Percentiles rank a stretch among this genome's conserved stretches.
These are phyloP conservation scores for Drosophila insularis DNA, from an alignment of 1,140 invertebrate species.

Conservation along the genomic window DNA sequence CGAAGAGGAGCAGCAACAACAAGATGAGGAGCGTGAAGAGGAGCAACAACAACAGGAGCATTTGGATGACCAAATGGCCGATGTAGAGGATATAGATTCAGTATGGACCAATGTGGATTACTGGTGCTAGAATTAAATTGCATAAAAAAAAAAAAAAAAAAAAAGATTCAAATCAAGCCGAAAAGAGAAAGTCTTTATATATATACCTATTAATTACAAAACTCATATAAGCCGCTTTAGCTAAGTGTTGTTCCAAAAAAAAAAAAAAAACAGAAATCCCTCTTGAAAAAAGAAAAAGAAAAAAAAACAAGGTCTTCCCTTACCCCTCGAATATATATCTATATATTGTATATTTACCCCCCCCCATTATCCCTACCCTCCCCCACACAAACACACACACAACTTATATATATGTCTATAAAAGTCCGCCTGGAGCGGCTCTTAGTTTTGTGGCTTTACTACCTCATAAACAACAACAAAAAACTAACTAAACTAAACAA, in stretches of 20 bases:
- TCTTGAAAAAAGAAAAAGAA: conserved; percentile 31
- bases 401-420: not conserved
- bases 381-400: not conserved
- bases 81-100: conserved; percentile 47
- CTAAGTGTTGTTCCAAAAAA: conserved; percentile 21
- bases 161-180: not conserved
- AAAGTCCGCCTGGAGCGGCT: conserved; percentile 54
- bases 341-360: conserved; percentile 5
- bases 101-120: conserved; percentile 69
- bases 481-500: conserved; percentile 45
- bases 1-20: conserved; percentile 3
- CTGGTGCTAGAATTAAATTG: conserved; percentile 52
- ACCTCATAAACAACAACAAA: conserved; percentile 58
- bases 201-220: not conserved
- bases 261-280: conserved; percentile 4
- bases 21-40: not conserved
- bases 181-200: conserved; percentile 1
- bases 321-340: conserved; percentile 58
- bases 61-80: conserved; percentile 42
- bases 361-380: not conserved
- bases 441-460: conserved; percentile 66
- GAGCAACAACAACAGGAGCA: conserved; percentile 27
- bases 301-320: conserved; percentile 18
- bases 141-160: too few species aligned
- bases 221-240: conserved; percentile 8